These are phyloP conservation scores for Cuculus canorus DNA, from an alignment of 2,797 vertebrate genomes.

Conservation along the genomic window DNA sequence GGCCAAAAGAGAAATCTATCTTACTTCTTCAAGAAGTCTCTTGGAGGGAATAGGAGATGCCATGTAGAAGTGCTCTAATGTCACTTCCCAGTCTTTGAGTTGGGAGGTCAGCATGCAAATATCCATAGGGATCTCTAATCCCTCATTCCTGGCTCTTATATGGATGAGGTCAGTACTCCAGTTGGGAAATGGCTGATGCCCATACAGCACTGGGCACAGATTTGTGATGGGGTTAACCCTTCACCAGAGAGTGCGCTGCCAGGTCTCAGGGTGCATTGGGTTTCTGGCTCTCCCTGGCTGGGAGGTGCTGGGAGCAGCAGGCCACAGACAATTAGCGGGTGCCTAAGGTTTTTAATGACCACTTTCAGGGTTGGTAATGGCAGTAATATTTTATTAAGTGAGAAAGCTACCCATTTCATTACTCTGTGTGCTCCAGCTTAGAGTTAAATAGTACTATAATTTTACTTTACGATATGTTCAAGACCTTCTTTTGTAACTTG, in stretches of 20 bases:
- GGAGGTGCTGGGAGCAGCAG: not conserved
- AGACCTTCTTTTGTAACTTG: not conserved
- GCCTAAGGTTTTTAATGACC: not conserved
- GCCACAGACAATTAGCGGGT: not conserved
- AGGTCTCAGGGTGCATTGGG: not conserved
- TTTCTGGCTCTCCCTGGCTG: not conserved
- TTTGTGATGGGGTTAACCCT: not conserved
- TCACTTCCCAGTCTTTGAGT: not conserved
- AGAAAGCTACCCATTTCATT: not conserved
- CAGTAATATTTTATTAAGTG: slow-evolving; percentile 2
- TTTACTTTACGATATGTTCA: not conserved
- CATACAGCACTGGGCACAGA: fast-evolving
- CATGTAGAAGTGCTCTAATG: not conserved
- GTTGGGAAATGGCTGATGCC: not conserved
- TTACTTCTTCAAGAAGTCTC: not conserved
- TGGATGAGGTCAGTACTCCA: not conserved
- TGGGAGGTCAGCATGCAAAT: not conserved
- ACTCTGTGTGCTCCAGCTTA: not conserved
- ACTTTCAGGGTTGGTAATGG: not conserved
- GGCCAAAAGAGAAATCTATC: not conserved
- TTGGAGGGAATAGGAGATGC: not conserved
- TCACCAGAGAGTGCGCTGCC: not conserved
- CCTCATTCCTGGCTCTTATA: not conserved
- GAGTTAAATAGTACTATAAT: slow-evolving; percentile 13
- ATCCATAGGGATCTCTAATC: not conserved